Evolutionary conservation across 1,140 invertebrate species (phyloP).

Genomic region (Nephotettix cincticeps): DNA sequence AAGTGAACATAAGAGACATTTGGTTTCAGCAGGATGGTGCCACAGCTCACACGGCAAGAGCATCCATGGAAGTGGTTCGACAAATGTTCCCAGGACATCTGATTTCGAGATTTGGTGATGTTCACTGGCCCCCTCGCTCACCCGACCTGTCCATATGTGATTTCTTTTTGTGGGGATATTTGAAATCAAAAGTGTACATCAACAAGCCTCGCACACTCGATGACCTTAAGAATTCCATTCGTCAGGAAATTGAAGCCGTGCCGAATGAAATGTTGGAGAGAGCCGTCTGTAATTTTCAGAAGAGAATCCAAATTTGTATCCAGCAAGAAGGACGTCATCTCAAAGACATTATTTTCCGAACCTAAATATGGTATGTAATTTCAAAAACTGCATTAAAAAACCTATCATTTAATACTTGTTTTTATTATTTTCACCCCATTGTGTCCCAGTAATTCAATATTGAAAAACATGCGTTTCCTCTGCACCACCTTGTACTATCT

Average conservation of each 20-base stretch:
- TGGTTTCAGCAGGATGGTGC: slow-evolving; percentile 22
- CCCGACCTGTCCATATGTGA: slow-evolving; percentile 40
- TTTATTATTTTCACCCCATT: too few relatives aligned
- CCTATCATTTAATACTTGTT: too few relatives aligned
- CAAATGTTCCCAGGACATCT: slow-evolving; percentile 16
- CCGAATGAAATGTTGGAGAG: slow-evolving; percentile 28
- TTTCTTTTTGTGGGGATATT: slow-evolving; percentile 34
- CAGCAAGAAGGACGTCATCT: too few relatives aligned
- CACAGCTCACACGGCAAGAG: not conserved
- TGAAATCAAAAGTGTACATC: slow-evolving; percentile 19
- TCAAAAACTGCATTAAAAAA: too few relatives aligned
- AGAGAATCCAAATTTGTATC: too few relatives aligned
- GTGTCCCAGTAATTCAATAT: too few relatives aligned
- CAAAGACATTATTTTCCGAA: too few relatives aligned
- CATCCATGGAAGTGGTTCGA: slow-evolving; percentile 10
- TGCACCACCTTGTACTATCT: too few relatives aligned
- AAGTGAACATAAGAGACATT: slow-evolving; percentile 15
- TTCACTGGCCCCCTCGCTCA: slow-evolving; percentile 15
- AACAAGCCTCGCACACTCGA: slow-evolving; percentile 15
- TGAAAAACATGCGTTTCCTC: too few relatives aligned
- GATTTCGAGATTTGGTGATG: slow-evolving; percentile 12
- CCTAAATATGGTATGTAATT: too few relatives aligned
- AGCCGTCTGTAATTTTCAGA: too few relatives aligned
- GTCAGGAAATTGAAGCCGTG: slow-evolving; percentile 30
- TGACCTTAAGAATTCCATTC: too few relatives aligned